Evolutionary conservation across 2,888 invertebrate genomes (phyloP).

Genomic region (Melanchra persicariae): DNA sequence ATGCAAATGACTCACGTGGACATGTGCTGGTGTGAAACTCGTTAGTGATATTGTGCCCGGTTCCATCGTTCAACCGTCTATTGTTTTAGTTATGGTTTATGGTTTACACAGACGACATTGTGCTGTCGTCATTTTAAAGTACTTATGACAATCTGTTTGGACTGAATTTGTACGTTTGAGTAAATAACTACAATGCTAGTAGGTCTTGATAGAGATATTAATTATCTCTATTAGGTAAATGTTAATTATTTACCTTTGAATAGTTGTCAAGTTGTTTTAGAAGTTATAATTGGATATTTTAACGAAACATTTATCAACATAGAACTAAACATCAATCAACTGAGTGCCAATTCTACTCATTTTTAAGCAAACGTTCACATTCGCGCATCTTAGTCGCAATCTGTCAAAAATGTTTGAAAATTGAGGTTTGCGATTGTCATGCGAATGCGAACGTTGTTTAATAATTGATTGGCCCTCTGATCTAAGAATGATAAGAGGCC

Average conservation of each 20-base stretch:
- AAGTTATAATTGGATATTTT: slow-evolving; percentile 7
- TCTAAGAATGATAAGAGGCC: slow-evolving; percentile 17
- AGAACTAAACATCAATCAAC: background rate
- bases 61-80: slow-evolving; percentile 37
- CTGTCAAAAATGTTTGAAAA: too few species aligned
- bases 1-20: slow-evolving; percentile 25
- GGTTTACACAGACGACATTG: slow-evolving; percentile 21
- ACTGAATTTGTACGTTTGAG: slow-evolving; percentile 42
- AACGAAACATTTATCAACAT: background rate
- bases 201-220: slow-evolving; percentile 10
- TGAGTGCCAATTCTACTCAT: too few species aligned
- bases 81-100: slow-evolving; percentile 45
- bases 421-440: too few species aligned
- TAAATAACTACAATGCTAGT: slow-evolving; percentile 29
- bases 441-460: too few species aligned
- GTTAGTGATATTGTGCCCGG: slow-evolving; percentile 38
- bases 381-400: too few species aligned
- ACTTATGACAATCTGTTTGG: slow-evolving; percentile 41
- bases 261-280: slow-evolving; percentile 19
- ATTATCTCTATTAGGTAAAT: too few species aligned
- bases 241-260: slow-evolving; percentile 22
- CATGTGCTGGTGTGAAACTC: slow-evolving; percentile 21
- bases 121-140: slow-evolving; percentile 25
- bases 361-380: too few species aligned
- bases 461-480: too few species aligned